These are phyloP conservation scores for Spisula subtruncata DNA, from an alignment of 2,888 invertebrate species.

Conservation along the genomic window DNA sequence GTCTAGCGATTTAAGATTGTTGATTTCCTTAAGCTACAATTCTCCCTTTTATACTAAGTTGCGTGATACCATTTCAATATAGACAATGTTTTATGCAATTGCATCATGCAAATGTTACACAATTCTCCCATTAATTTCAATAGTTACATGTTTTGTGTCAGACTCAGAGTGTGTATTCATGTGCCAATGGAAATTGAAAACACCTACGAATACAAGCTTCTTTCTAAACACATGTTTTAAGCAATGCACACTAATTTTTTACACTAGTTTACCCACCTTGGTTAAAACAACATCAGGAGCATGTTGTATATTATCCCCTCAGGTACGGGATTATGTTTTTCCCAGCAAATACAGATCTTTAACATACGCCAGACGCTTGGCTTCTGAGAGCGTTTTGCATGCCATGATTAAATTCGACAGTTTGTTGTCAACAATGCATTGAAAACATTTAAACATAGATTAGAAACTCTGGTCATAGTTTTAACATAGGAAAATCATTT, in stretches of 20 bases:
- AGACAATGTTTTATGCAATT: not conserved
- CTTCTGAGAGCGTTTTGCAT: not conserved
- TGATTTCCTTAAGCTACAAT: too few species aligned
- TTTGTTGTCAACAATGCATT: slow-evolving; percentile 1
- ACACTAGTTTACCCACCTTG: not conserved
- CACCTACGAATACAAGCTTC: not conserved
- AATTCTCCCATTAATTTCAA: not conserved
- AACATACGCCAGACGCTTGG: not conserved
- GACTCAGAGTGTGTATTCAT: not conserved
- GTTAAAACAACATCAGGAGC: not conserved
- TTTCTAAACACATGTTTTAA: not conserved
- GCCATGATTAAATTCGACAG: slow-evolving; percentile 24
- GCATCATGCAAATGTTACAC: not conserved
- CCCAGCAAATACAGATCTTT: not conserved
- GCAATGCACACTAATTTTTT: not conserved
- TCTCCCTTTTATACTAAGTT: not conserved
- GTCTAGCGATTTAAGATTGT: too few species aligned
- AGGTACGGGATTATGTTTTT: slow-evolving; percentile 29
- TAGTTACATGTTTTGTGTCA: not conserved
- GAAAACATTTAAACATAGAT: not conserved
- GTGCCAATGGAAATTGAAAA: not conserved
- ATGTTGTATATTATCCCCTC: not conserved
- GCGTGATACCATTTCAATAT: not conserved
- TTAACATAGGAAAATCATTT: not conserved
- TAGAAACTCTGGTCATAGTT: not conserved